Evolutionary conservation across 2,888 invertebrate species (phyloP), one percentile per base, ranked within the genome.

Genomic region (Eueremaeus valkanovi): DNA sequence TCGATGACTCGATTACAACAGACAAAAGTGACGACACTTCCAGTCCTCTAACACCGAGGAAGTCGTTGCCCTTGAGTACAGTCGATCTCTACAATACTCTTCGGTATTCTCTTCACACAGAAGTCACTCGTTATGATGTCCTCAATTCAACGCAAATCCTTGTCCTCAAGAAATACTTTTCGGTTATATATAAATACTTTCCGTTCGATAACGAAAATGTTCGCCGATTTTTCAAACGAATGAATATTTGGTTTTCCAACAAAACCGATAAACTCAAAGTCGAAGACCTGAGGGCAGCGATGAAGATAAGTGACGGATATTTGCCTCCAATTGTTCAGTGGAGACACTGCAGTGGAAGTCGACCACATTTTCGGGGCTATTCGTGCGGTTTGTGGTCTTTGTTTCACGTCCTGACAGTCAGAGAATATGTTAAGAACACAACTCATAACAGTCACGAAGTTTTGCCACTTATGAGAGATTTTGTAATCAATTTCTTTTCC

Each of bases 351-450:
- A 87, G 86, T 80, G 94, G 95, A 13, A 94, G 94, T 80, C 86
- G 87, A 76, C 84, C 88, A 0, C 86, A 87, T 77, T 89, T 87
- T 81, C 87, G 97, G 72, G 95, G 97, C 18, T 98, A 92, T 83
- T 92, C 95, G 0, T 99, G 98, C 84, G 91, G 95, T 0, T 85
- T 99, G 42, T 99, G 99, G 99, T 91, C 90, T n/a, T 84, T 95
- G 80, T 98, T 96, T 82, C 98, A 99, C 82, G 91, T 90, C 45
- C 84, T 99, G 75, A 92, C 94, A 0, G 92, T 95, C 0, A 89
- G 89, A 82, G 89, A 92, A 13, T 84, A 84, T 76, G 81, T 83
- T 40, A 81, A 82, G 63, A 81, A 82, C 9, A 24, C 33, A 0
- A 31, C 16, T 21, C 9, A 58, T 2, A 73, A 73, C 24, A 73